A percentile compares a stretch with the other conserved stretches of the same genome.
Evolutionary conservation across 1,140 invertebrate genomes (phyloP).

Genomic region (Atta texana): DNA sequence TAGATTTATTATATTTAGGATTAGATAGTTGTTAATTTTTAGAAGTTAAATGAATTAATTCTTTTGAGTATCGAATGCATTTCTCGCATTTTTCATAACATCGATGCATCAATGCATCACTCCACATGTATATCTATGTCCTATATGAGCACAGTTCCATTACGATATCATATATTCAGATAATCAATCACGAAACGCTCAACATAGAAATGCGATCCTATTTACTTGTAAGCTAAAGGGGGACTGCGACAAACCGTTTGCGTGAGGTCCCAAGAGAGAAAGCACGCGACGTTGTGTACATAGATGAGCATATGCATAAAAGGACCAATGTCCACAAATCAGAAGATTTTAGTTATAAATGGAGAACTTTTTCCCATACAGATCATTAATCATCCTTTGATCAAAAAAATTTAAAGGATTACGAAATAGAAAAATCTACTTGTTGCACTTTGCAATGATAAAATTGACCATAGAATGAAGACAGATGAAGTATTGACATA

Average conservation of each 20-base stretch:
- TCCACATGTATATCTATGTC: slow-evolving; percentile 33
- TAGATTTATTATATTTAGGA: background rate
- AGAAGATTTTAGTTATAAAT: slow-evolving; percentile 39
- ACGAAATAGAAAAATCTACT: background rate
- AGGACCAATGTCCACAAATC: slow-evolving; percentile 39
- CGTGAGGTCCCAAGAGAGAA: slow-evolving; percentile 40
- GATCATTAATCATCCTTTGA: slow-evolving; percentile 63
- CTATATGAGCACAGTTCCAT: slow-evolving; percentile 72
- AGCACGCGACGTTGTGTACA: slow-evolving; percentile 62
- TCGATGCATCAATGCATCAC: slow-evolving; percentile 43
- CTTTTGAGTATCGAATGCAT: background rate
- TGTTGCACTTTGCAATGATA: slow-evolving; percentile 7
- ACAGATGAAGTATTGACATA: background rate
- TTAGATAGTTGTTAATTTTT: slow-evolving; percentile 3
- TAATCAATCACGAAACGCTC: slow-evolving; percentile 80
- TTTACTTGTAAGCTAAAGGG: slow-evolving; percentile 73
- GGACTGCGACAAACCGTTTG: slow-evolving; percentile 30
- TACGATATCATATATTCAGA: slow-evolving; percentile 77
- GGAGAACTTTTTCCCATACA: background rate
- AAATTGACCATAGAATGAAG: background rate
- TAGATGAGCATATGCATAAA: slow-evolving; percentile 72
- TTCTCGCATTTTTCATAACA: slow-evolving; percentile 31
- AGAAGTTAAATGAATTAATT: background rate
- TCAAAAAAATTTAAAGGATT: background rate
- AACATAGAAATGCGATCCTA: slow-evolving; percentile 80